Evolutionary conservation across 2,797 vertebrate species (phyloP), one percentile per base, ranked within the genome.

Genomic region (Gallinago stenura): DNA sequence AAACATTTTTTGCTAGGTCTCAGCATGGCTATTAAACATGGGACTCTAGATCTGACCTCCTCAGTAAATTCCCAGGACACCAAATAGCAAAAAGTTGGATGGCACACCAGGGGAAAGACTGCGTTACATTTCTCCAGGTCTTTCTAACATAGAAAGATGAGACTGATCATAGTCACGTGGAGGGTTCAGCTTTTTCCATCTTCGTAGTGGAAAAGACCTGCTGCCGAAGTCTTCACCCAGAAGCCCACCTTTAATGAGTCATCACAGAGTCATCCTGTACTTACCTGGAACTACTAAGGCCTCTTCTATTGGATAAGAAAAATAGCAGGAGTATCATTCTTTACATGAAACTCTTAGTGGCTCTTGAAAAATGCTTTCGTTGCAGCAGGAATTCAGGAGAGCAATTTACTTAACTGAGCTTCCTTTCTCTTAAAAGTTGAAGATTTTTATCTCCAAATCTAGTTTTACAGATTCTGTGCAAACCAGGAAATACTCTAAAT

Each of bases 121-220:
- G 0, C 15, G 31, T 72, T n/a, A 60, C 9, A 22, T 6, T 39
- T 31, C 15, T 80, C 76, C 2, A 2, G 6, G 69, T 80, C 30
- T 60, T 56, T 64, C 72, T 77, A 30, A 20, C n/a, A 48, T 3
- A 56, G 25, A 60, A 83, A 86, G 17, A 16, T 58, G 43, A 45
- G 76, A 28, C 22, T 83, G 6, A 46, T 31, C 9, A 17, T 2
- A 58, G 13, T 33, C 28, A 24, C 0, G 0, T 7, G 41, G 15
- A 65, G 13, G 2, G 13, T 77, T 69, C 64, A 45, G 18, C 20
- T 72, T 76, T 60, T 51, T 43, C 26, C 13, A 14, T 25, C 17
- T 89, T 56, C 50, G 18, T 65, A 69, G 14, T 51, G 22, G n/a
- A 77, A 76, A 77, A 89, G 31, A 45, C 7, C 18, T 53, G 9